A percentile compares a stretch with the other conserved stretches of the same genome.
These are phyloP conservation scores for Oncorhynchus gorbuscha DNA, from an alignment of 2,113 vertebrate species.

Conservation along the genomic window DNA sequence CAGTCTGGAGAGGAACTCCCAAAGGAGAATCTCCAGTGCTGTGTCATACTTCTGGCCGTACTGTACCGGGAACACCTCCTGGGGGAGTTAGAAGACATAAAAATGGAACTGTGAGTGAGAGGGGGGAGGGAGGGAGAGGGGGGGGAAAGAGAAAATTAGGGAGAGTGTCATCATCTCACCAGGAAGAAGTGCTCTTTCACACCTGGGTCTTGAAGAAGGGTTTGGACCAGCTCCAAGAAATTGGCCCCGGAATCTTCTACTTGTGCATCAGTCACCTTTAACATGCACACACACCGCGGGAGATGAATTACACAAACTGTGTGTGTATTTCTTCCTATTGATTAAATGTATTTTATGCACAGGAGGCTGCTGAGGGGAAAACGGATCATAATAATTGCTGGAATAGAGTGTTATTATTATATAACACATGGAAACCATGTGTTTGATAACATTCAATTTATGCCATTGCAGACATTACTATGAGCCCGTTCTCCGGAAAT, in stretches of 20 bases:
- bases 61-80: constrained; percentile 77
- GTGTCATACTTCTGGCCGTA: constrained; percentile 78
- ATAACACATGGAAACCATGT: no score
- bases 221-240: constrained; percentile 73
- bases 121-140: neutral
- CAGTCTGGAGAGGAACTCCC: constrained; percentile 79
- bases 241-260: constrained; percentile 70
- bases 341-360: no score
- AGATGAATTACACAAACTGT: neutral
- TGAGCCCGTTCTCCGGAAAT: no score
- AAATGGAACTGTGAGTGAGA: neutral
- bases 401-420: no score
- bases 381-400: no score
- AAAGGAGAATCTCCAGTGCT: constrained; percentile 79
- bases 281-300: neutral
- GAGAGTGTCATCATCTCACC: constrained; percentile 40
- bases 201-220: constrained; percentile 59
- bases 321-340: neutral
- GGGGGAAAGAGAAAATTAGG: neutral
- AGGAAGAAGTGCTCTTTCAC: constrained; percentile 68
- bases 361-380: no score
- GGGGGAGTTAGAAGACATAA: neutral
- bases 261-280: constrained; percentile 62
- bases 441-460: neutral
- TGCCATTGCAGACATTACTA: no score